Evolutionary conservation across 2,113 vertebrate genomes (phyloP).

Genomic region (Nanorana parkeri): DNA sequence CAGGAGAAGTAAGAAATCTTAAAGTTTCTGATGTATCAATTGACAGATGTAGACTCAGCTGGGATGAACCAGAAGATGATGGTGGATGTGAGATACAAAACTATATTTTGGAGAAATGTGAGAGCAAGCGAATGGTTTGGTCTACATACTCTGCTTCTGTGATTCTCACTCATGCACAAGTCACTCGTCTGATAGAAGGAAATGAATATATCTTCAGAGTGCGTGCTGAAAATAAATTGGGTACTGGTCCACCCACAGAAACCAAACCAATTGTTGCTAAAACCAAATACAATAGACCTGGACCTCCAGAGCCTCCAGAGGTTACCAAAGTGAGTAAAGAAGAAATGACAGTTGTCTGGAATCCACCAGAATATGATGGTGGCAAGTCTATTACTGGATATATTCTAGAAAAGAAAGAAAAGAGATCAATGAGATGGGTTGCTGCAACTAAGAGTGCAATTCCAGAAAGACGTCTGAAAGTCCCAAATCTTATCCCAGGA

Average conservation of each 20-base stretch:
- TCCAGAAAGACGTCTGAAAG: conserved; percentile 83
- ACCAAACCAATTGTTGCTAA: conserved; percentile 89
- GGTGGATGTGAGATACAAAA: conserved; percentile 98
- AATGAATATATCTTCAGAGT: conserved; percentile 97
- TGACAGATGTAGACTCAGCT: conserved; percentile 89
- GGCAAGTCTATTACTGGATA: conserved; percentile 95
- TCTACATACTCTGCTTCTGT: conserved; percentile 89
- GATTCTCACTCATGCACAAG: conserved; percentile 82
- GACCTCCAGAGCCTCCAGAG: conserved; percentile 89
- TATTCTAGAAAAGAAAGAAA: conserved; percentile 93
- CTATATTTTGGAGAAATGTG: conserved; percentile 98
- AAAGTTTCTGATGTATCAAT: conserved; percentile 87
- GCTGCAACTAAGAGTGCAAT: conserved; percentile 88
- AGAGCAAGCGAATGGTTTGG: conserved; percentile 95
- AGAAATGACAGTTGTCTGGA: conserved; percentile 96
- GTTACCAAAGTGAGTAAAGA: conserved; percentile 89
- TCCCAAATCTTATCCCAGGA: conserved; percentile 88
- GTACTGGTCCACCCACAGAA: conserved; percentile 91
- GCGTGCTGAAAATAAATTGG: conserved; percentile 98
- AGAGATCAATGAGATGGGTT: conserved; percentile 87
- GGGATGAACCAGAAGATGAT: conserved; percentile 93
- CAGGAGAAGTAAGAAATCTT: conserved; percentile 87
- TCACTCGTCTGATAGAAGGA: conserved; percentile 93
- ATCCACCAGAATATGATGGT: conserved; percentile 90
- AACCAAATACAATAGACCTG: conserved; percentile 89